Conservation (phyloP, 2,797 vertebrate genomes). For the Argentina silus region DNA sequence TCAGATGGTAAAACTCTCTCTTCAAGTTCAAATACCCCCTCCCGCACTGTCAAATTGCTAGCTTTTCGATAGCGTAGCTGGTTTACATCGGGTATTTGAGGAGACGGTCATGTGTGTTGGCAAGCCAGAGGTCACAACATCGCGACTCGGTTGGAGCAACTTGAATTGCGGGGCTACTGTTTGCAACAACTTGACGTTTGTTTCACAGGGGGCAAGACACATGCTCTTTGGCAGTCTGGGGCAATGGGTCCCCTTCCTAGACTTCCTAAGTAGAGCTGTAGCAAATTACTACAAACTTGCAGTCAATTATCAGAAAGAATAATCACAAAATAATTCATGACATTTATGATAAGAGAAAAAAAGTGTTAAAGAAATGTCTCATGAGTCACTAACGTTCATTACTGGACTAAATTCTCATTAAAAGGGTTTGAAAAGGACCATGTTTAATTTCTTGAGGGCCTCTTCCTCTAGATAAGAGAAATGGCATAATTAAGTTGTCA, state of each 20-base stretch:
- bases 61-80: too few species aligned
- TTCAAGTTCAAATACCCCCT: too few species aligned
- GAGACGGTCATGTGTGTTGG: too few species aligned
- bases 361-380: background rate
- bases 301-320: background rate
- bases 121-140: too few species aligned
- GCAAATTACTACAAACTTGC: background rate
- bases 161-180: too few species aligned
- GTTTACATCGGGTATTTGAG: too few species aligned
- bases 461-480: constrained; percentile 2
- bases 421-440: constrained; percentile 18
- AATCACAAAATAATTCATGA: background rate
- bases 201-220: background rate
- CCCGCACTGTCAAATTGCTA: too few species aligned
- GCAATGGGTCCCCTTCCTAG: background rate
- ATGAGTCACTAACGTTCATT: constrained; percentile 15
- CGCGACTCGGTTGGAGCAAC: too few species aligned
- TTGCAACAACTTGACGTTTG: too few species aligned
- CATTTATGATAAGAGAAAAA: background rate
- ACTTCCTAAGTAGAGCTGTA: background rate
- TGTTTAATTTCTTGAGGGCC: constrained; percentile 14
- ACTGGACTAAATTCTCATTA: constrained; percentile 21
- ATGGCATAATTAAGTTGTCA: background rate
- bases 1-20: too few species aligned
- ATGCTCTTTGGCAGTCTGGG: background rate